phyloP scores from a whole-genome alignment of 2,797 vertebrate genomes.

The Adelosebastes latens region DNA sequence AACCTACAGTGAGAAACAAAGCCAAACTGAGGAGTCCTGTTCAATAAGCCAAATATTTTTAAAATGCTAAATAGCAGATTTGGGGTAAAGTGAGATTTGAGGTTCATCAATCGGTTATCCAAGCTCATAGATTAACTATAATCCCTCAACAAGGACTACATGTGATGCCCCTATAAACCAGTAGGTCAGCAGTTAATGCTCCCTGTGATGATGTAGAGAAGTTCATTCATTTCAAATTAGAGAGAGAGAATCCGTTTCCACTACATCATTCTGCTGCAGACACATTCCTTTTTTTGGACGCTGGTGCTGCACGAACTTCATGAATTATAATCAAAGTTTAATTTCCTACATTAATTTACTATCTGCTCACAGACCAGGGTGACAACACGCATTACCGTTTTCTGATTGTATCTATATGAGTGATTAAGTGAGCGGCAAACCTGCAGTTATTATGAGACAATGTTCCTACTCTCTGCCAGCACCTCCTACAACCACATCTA shows the following conservation, averaged over 20 bases:
- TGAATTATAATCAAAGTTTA: not conserved
- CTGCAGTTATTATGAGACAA: not conserved
- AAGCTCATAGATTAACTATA: not conserved
- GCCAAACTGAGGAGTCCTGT: not conserved
- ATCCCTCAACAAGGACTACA: not conserved
- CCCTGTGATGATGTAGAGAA: not conserved
- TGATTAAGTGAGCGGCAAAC: slow-evolving; percentile 3
- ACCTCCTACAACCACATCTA: slow-evolving; percentile 20
- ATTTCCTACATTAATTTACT: not conserved
- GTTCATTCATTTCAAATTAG: not conserved
- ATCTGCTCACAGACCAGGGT: not conserved
- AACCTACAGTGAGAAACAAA: not conserved
- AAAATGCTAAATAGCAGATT: not conserved
- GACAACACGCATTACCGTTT: not conserved
- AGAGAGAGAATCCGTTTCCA: not conserved
- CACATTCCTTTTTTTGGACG: not conserved
- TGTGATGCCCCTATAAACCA: not conserved
- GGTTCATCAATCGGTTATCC: not conserved
- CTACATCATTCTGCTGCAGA: not conserved
- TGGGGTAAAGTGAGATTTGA: not conserved
- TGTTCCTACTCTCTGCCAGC: not conserved
- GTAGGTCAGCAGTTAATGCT: not conserved
- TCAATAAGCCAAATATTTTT: not conserved
- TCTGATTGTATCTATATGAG: not conserved
- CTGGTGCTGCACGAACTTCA: not conserved